Conservation (phyloP, 2,888 invertebrate species). For the Atherix ibis region DNA sequence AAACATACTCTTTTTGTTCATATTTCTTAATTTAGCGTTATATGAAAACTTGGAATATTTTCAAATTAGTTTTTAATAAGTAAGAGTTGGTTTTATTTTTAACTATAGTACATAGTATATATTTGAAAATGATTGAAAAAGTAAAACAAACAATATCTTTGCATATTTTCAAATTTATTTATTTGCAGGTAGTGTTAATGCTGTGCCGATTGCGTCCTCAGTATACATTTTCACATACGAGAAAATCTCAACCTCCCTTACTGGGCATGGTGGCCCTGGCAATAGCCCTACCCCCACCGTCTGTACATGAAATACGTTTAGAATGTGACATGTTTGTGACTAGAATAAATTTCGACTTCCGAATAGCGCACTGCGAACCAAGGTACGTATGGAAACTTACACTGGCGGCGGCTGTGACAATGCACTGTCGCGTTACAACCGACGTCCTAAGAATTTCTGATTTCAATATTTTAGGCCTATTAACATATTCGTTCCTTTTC, state of each 20-base stretch:
- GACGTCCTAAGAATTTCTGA: constrained; percentile 5
- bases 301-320: constrained; percentile 89
- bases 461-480: constrained; percentile 11
- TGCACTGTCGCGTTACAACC: too few species aligned
- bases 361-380: constrained; percentile 94
- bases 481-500: constrained; percentile 9
- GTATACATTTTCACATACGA: constrained; percentile 78
- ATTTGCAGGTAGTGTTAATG: constrained; percentile 75
- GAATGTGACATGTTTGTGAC: constrained; percentile 96
- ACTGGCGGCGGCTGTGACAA: too few species aligned
- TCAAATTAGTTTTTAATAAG: not conserved
- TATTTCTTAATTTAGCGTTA: too few species aligned
- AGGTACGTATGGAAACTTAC: constrained; percentile 53
- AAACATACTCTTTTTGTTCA: too few species aligned
- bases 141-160: constrained; percentile 2
- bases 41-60: not conserved
- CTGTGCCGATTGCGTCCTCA: constrained; percentile 84
- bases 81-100: too few species aligned
- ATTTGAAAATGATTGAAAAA: not conserved
- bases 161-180: constrained; percentile 7
- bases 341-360: constrained; percentile 87
- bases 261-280: constrained; percentile 91
- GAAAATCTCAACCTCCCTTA: constrained; percentile 72
- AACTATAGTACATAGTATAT: too few species aligned
- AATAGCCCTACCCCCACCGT: constrained; percentile 91